Percentiles rank a stretch among this genome's conserved stretches.
These are phyloP conservation scores for Nasonia giraulti DNA, from an alignment of 1,140 invertebrate species.

Conservation along the genomic window DNA sequence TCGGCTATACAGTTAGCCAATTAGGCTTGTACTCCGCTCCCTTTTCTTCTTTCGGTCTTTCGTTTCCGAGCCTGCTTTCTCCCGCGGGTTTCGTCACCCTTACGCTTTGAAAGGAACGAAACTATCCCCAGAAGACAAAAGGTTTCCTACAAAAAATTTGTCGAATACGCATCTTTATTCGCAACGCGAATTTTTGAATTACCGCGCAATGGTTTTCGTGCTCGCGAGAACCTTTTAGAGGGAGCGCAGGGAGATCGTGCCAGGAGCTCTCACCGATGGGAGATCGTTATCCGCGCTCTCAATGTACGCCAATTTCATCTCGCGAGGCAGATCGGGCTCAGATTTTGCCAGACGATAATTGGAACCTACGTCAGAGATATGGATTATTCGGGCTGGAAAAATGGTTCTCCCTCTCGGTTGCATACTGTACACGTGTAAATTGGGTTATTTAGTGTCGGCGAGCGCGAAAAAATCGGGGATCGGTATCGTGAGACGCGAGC, in stretches of 20 bases:
- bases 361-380: not conserved
- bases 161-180: not conserved
- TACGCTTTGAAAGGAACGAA: too few species aligned
- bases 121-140: too few species aligned
- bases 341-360: constrained; percentile 23
- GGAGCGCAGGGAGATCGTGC: not conserved
- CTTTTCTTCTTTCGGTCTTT: not conserved
- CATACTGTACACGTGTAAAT: not conserved
- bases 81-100: not conserved
- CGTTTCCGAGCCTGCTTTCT: not conserved
- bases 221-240: not conserved
- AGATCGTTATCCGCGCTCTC: not conserved
- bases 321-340: not conserved
- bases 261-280: not conserved
- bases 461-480: not conserved
- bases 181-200: too few species aligned
- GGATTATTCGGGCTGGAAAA: too few species aligned
- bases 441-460: not conserved
- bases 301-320: constrained; percentile 25
- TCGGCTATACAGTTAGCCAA: not conserved
- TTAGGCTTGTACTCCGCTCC: not conserved
- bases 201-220: not conserved
- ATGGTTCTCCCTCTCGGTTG: not conserved
- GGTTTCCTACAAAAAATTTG: too few species aligned
- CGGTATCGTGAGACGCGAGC: not conserved